Evolutionary conservation across 2,888 invertebrate species (phyloP), one percentile per base, ranked within the genome.

Genomic region (Panorpa germanica): DNA sequence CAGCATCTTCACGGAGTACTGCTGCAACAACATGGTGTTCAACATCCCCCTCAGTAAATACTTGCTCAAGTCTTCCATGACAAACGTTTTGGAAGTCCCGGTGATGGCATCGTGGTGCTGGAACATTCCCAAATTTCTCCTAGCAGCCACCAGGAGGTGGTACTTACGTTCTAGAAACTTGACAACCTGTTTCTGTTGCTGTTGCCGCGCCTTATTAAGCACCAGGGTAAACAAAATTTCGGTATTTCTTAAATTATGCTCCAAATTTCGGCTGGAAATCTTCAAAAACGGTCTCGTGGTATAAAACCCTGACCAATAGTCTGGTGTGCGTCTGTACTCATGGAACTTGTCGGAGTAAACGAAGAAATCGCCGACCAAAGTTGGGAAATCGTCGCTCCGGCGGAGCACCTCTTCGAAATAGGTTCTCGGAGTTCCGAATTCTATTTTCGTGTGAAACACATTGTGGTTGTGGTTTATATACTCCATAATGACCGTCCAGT

Each of bases 81-180:
- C n/a, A n/a, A n/a, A n/a, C n/a, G n/a, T n/a, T n/a, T n/a, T n/a
- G n/a, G n/a, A n/a, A n/a, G n/a, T n/a, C n/a, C 93, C 93, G 1
- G 90, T 81, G 40, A 93, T 69, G 12, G 76, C 91, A 55, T 93
- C 93, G 54, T 93, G 93, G 51, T 93, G 93, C 50, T 93, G 91
- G 59, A 90, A 93, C 37, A 93, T 60, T 1, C 74, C 57, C 18
- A 90, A 65, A 42, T 69, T 62, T 34, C 75, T 60, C 21, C 91
- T 61, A 13, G 88, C 81, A 19, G 48, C 48, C 32, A 56, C 52
- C 37, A 66, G 32, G 17, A 45, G 35, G 35, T 43, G 44, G 34
- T 47, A 47, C 9, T 57, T 39, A 9, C 51, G 41, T 41, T 14
- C 49, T 47, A 33, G 46, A 46, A 27, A 49, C 46, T 15, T 54